Conservation (phyloP, 1,140 invertebrate genomes). For the Colletes latitarsis region DNA sequence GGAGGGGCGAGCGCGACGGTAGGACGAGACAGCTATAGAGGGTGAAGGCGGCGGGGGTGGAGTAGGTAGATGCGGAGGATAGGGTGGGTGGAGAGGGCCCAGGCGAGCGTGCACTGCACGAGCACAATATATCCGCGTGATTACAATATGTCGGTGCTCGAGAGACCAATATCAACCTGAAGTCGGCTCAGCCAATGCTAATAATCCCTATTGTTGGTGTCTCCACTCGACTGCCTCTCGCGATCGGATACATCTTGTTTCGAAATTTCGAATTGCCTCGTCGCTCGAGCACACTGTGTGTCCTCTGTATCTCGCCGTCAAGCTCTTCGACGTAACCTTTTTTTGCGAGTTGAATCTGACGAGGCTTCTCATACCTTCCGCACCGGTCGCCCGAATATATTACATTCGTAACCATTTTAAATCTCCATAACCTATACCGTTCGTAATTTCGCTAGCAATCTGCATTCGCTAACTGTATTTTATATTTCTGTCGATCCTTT, state of each 20-base stretch:
- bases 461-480: too few species aligned
- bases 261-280: constrained; percentile 63
- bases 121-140: constrained; percentile 75
- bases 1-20: constrained; percentile 22
- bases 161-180: constrained; percentile 70
- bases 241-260: constrained; percentile 64
- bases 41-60: constrained; percentile 51
- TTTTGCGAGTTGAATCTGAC: neutral
- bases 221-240: constrained; percentile 60
- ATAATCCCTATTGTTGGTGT: constrained; percentile 72
- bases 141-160: constrained; percentile 75
- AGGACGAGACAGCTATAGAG: constrained; percentile 18
- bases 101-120: constrained; percentile 67
- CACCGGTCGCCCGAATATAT: too few species aligned
- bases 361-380: neutral
- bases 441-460: too few species aligned
- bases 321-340: neutral
- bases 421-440: too few species aligned
- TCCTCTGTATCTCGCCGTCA: neutral
- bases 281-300: neutral
- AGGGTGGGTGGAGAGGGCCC: constrained; percentile 61
- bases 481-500: too few species aligned
- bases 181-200: constrained; percentile 71
- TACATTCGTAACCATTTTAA: too few species aligned
- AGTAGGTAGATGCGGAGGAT: constrained; percentile 54